Base-by-base conservation (phyloP, 2,797 vertebrate species). In the Hypotaenidia okinawae region DNA sequence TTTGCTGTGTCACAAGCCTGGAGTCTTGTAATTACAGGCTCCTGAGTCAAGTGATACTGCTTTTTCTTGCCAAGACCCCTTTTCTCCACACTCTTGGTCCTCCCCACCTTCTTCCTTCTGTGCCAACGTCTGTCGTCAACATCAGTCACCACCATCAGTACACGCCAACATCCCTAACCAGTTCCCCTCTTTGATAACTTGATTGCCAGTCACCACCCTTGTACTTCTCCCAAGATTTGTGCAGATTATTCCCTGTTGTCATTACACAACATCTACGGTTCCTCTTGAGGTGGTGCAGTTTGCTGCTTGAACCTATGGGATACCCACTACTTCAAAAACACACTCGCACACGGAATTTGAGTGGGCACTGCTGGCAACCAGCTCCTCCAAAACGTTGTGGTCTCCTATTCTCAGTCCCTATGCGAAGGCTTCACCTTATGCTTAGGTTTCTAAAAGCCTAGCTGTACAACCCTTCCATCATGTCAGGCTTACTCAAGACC, bases 401-500 rank as follows among this genome's bases (percentile, higher is more conserved):
- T 69, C 55, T 91, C 64, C 55, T 84, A 32, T 84, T 77, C 76
- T 41, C 58, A 68, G 63, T 77, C 86, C 52, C 87, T 62, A 21
- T 1, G 76, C 11, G 51, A 94, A 90, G 68, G 45, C 76, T 89
- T 96, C 5, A 4, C 47, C 62, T 94, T 93, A 68, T 90, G 63
- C 80, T 39, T 2, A 82, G 81, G 84, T 91, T 85, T 92, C 85
- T 80, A 95, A 90, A 94, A 95, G 61, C 73, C 94, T 84, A 81
- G 87, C 92, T 94, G 51, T 57, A 79, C 91, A 94, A 72, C 77
- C 77, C 69, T 89, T 95, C 91, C 13, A 5, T 84, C 90, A 32
- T 52, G 87, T 82, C 92, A 86, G 94, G 86, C 91, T 97, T 97
- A 96, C 97, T 97, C 87, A 97, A 97, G 97, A 96, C 88, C 86